A percentile compares a stretch with the other conserved stretches of the same genome.
Conservation (phyloP, 2,113 vertebrate species). For the Amia ocellicauda region DNA sequence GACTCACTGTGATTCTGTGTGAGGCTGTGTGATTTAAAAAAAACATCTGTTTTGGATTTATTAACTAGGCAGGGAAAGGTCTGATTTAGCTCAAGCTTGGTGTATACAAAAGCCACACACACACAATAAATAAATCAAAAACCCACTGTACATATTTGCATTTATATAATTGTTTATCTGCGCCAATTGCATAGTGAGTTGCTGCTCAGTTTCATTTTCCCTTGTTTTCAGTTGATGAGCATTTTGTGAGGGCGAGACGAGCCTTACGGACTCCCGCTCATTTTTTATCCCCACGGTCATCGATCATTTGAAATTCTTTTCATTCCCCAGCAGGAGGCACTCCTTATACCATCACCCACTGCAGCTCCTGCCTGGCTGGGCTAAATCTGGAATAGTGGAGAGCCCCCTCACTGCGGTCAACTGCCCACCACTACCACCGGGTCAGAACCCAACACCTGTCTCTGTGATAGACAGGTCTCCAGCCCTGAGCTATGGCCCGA, state of each 20-base stretch:
- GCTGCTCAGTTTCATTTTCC: not conserved
- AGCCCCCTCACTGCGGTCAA: slow-evolving; percentile 40
- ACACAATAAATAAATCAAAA: not conserved
- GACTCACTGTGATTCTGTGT: not conserved
- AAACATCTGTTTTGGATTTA: slow-evolving; percentile 15
- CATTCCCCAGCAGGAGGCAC: not conserved
- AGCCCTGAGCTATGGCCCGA: not conserved
- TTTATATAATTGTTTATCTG: not conserved
- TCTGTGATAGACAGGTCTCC: not conserved
- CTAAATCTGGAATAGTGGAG: not conserved
- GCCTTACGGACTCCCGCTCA: not conserved
- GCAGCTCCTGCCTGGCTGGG: not conserved
- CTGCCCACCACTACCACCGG: not conserved
- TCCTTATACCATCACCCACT: not conserved
- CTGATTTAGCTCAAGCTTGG: no score
- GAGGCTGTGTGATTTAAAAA: slow-evolving; percentile 7
- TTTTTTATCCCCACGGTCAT: not conserved
- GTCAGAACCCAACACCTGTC: not conserved
- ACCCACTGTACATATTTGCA: not conserved
- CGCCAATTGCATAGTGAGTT: no score
- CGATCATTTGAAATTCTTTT: slow-evolving; percentile 1
- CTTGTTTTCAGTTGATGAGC: not conserved
- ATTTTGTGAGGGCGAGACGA: not conserved
- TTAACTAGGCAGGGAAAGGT: not conserved
- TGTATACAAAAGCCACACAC: no score